Base-by-base conservation (phyloP, 2,113 vertebrate genomes). In the Urocynchramus pylzowi region DNA sequence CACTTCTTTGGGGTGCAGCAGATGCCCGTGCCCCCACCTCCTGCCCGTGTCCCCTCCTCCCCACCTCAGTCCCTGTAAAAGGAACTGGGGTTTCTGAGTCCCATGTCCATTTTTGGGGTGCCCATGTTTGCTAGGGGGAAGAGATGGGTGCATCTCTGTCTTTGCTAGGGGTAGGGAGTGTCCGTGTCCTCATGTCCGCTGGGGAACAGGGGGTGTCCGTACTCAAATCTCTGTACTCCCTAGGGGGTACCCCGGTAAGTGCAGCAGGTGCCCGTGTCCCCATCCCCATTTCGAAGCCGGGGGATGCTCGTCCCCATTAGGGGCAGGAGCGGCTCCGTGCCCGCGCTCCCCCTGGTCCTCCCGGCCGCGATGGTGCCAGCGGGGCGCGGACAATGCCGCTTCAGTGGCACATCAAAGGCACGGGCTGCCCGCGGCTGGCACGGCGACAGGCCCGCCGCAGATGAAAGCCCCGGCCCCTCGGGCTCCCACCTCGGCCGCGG, bases 381-480 rank as follows among this genome's bases (percentile, higher is more conserved):
- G 18, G 87, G 67, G 63, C 65, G 11, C 85, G 65, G 90, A 93
- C 96, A 96, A 93, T 92, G 94, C 82, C 52, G 88, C 95, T 42
- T 91, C 81, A 96, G 92, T 91, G 85, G 93, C 84, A 94, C 92
- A 93, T 96, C 94, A 96, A 96, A 96, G 96, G 76, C 76, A 10
- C 75, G 31, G 87, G 75, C 89, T 94, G 89, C 79, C 83, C 76
- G 84, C 61, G 61, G 63, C 92, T 95, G 96, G 96, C 96, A 95
- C 90, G 60, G 69, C 64, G 64, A 93, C 95, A 94, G 92, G 16
- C 92, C 69, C 88, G 87, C 77, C 54, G 74, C 87, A 93, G 44
- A 95, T 95, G 92, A 96, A 94, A 96, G 94, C 47, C 42, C 14
- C n/a, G 68, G 52, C 77, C 68, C 68, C 68, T 57, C 63, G 50